Conservation (phyloP, 2,888 invertebrate species). For the Polydesmus complanatus region DNA sequence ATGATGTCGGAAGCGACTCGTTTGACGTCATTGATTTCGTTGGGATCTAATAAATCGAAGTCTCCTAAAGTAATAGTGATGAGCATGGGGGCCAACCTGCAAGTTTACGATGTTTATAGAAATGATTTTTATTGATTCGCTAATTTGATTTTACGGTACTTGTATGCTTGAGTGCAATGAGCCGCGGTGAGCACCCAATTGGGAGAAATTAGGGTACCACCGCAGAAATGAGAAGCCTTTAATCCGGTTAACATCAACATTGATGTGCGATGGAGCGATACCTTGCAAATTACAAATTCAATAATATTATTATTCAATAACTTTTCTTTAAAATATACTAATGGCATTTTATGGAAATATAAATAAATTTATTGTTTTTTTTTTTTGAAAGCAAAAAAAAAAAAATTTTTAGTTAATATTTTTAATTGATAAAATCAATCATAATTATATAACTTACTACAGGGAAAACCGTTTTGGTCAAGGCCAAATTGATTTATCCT, state of each 20-base stretch:
- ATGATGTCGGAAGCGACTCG: background rate
- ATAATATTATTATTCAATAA: no score
- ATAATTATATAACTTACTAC: no score
- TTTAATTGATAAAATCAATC: no score
- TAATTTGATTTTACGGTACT: background rate
- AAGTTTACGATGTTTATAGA: background rate
- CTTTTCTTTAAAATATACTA: no score
- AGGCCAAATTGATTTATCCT: no score
- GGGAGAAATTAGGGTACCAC: background rate
- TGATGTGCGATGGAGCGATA: background rate
- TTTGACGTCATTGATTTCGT: background rate
- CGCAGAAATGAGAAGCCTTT: background rate
- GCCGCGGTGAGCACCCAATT: background rate
- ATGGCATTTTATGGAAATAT: no score
- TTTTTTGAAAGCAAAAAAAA: no score
- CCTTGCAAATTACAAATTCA: no score
- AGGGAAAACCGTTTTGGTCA: no score
- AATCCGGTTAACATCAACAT: background rate
- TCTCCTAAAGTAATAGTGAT: constrained; percentile 1
- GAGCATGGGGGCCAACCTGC: background rate
- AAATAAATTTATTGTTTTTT: no score
- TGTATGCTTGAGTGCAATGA: background rate
- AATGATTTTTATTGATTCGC: background rate
- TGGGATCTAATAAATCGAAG: background rate
- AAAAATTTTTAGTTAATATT: no score